Conservation (phyloP, 2,888 invertebrate species). For the Spialia ferax region DNA sequence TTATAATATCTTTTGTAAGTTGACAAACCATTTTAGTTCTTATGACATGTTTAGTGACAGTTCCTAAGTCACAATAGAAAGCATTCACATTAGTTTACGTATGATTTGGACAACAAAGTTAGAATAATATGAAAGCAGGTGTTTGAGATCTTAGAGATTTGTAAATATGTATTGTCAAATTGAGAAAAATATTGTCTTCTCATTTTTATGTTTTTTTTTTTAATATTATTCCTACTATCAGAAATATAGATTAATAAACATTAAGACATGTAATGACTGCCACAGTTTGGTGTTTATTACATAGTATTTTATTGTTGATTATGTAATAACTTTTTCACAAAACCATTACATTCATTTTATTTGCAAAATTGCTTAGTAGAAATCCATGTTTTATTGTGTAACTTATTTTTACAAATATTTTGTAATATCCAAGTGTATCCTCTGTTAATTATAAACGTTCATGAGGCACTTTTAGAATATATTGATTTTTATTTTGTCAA, state of each 20-base stretch:
- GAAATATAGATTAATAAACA: slow-evolving; percentile 74
- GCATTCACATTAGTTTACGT: slow-evolving; percentile 61
- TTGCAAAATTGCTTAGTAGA: slow-evolving; percentile 36
- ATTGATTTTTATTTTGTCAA: slow-evolving; percentile 62
- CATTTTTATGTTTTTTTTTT: slow-evolving; percentile 63
- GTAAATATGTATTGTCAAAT: slow-evolving; percentile 55
- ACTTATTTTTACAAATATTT: slow-evolving; percentile 35
- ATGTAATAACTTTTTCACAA: slow-evolving; percentile 14
- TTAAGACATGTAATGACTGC: slow-evolving; percentile 63
- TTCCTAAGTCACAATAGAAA: slow-evolving; percentile 73
- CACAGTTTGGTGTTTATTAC: slow-evolving; percentile 50
- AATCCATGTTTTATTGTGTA: slow-evolving; percentile 32
- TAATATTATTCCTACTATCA: slow-evolving; percentile 70
- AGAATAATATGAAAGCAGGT: slow-evolving; percentile 56
- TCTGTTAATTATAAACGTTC: slow-evolving; percentile 27
- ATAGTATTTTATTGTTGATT: slow-evolving; percentile 37
- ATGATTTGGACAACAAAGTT: slow-evolving; percentile 54
- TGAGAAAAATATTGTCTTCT: slow-evolving; percentile 54
- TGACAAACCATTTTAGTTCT: slow-evolving; percentile 80
- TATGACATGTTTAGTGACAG: slow-evolving; percentile 80
- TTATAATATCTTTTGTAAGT: slow-evolving; percentile 73
- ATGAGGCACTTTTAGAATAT: slow-evolving; percentile 33
- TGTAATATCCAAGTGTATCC: slow-evolving; percentile 28
- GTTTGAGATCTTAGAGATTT: slow-evolving; percentile 63
- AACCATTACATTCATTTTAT: slow-evolving; percentile 19